Evolutionary conservation across 2,888 invertebrate genomes (phyloP), one percentile per base, ranked within the genome.

Genomic region (Junonia oenone): DNA sequence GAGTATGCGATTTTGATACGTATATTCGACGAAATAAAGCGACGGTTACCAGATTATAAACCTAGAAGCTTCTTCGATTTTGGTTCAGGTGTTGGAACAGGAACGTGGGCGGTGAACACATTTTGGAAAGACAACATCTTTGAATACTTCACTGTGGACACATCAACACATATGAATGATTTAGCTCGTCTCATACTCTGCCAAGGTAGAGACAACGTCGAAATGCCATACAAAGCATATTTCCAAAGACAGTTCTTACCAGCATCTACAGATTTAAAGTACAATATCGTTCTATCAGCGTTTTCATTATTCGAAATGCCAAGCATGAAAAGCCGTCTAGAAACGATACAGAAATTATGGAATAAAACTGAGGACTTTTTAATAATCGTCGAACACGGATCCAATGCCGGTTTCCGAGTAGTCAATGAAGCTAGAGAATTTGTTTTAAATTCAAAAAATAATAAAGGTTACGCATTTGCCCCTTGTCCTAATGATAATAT

Each of bases 31-130:
- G 97, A 98, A 88, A 94, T 98, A 51, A 83, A 84, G 48, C 74
- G 73, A 35, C 88, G 93, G 51, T 91, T 94, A 73, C 88, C 91
- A 0, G 77, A 92, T 14, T 98, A 95, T 75, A 88, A 89, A 56
- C 98, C 98, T 0, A 85, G 91, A 56, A 93, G 93, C 58, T 92
- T 97, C 63, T 95, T 98, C 66, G 98, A 99, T 84, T 97, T 96
- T 79, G 99, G 98, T 0, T 96, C 98, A 4, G 99, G 99, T 0
- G 84, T 96, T 3, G 98, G 98, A 0, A 95, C 96, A 0, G 95
- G 93, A 0, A 93, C 94, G 51, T 98, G 98, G 98, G 98, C 96
- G 0, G 93, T 94, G 0, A 93, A 94, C 67, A 77, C 87, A 2
- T 87, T 92, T 13, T 99, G 97, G 97, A 85, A 91, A 6, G 83